These are phyloP conservation scores for Garra rufa DNA, from an alignment of 2,113 vertebrate species.

Conservation along the genomic window DNA sequence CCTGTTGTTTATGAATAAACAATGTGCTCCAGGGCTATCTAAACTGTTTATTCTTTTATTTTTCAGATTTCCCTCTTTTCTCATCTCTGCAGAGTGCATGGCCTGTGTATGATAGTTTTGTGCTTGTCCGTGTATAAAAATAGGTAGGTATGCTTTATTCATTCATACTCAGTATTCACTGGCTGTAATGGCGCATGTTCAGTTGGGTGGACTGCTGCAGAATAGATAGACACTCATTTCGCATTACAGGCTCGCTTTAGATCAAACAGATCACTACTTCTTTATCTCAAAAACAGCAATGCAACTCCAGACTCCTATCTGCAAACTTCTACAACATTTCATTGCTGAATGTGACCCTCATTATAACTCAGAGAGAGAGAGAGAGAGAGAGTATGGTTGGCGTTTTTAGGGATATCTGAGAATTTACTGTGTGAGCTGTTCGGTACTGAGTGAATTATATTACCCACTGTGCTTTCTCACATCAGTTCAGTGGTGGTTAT, in stretches of 20 bases:
- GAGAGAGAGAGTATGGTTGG: not conserved
- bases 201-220: not conserved
- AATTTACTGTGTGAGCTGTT: conserved; percentile 13
- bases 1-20: not conserved
- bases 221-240: conserved; percentile 26
- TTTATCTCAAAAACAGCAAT: conserved; percentile 31
- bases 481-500: not conserved
- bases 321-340: conserved; percentile 24
- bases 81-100: not conserved
- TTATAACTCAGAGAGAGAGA: conserved; percentile 12
- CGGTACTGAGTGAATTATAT: not conserved
- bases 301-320: conserved; percentile 23
- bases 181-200: not conserved
- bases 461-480: not conserved
- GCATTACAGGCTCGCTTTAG: conserved; percentile 13
- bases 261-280: conserved; percentile 27
- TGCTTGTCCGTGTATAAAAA: not conserved
- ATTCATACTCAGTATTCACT: conserved; percentile 6
- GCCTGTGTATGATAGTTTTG: not conserved
- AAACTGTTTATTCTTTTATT: not conserved
- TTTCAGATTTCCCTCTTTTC: not conserved
- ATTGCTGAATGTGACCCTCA: conserved; percentile 34
- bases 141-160: conserved; percentile 1
- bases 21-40: not conserved
- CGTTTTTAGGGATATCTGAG: not conserved